Percentiles rank a stretch among this genome's conserved stretches.
These are phyloP conservation scores for Mustela nigripes DNA, from an alignment of 2,113 vertebrate genomes.

Conservation along the genomic window DNA sequence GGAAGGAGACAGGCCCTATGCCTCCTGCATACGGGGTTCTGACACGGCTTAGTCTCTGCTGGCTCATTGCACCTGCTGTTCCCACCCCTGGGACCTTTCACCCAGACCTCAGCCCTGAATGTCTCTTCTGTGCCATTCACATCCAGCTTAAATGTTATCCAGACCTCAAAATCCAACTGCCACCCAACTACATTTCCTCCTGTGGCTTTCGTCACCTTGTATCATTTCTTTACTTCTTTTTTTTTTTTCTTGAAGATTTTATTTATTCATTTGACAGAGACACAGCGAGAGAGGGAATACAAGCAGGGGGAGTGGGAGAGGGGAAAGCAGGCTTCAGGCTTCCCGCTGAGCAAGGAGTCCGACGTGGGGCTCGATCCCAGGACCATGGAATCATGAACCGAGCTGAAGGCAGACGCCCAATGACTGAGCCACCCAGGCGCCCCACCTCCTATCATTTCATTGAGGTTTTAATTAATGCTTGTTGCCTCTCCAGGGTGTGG, in stretches of 20 bases:
- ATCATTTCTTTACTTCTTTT: neutral
- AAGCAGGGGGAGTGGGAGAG: too few relatives aligned
- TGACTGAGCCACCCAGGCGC: too few relatives aligned
- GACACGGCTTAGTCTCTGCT: neutral
- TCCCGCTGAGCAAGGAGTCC: too few relatives aligned
- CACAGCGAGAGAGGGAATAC: too few relatives aligned
- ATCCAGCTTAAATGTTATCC: neutral
- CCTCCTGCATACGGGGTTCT: neutral
- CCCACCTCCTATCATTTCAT: neutral
- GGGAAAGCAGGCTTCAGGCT: too few relatives aligned
- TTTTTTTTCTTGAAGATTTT: too few relatives aligned
- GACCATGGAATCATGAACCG: too few relatives aligned
- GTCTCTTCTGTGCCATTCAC: neutral
- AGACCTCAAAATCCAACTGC: neutral
- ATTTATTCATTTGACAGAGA: too few relatives aligned
- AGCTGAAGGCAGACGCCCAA: too few relatives aligned
- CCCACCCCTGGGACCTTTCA: neutral
- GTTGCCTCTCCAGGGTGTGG: neutral
- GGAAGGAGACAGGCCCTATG: neutral
- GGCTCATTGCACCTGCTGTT: neutral
- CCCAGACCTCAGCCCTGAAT: neutral
- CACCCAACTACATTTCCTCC: neutral
- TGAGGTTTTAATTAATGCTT: neutral
- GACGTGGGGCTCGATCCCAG: too few relatives aligned
- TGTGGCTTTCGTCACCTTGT: neutral